These are phyloP conservation scores for Heliconius charithonia DNA, from an alignment of 2,888 invertebrate species.

Conservation along the genomic window DNA sequence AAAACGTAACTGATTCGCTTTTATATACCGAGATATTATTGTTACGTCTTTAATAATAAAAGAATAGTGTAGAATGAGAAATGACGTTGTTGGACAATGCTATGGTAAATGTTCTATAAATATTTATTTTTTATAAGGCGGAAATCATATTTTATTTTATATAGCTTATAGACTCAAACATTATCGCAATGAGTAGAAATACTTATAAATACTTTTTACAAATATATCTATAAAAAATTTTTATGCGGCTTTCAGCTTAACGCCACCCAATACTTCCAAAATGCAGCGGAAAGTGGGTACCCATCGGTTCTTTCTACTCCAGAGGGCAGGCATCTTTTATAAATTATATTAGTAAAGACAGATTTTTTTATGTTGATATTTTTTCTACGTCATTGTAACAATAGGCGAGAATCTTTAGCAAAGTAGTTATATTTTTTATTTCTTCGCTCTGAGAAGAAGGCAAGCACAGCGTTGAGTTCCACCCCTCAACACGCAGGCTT, in stretches of 20 bases:
- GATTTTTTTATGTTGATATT: no score
- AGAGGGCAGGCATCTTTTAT: neutral
- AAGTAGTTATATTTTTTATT: no score
- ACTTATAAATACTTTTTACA: no score
- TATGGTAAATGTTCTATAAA: neutral
- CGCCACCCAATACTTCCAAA: neutral
- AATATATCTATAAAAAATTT: no score
- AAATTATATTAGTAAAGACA: no score
- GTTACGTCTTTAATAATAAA: neutral
- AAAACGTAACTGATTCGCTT: constrained; percentile 31
- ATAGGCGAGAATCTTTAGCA: no score
- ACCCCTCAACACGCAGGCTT: no score
- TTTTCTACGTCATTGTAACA: no score
- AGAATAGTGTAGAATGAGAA: neutral
- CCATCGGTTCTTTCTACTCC: neutral
- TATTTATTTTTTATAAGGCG: neutral
- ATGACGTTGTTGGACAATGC: neutral
- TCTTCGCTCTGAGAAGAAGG: no score
- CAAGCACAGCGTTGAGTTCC: no score
- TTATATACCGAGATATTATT: constrained; percentile 24
- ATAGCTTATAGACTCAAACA: no score
- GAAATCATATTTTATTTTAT: neutral
- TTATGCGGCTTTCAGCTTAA: neutral
- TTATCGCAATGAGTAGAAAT: no score
- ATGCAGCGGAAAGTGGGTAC: neutral